Conservation (phyloP, 2,888 invertebrate genomes). For the Neocrepidodera transversa region DNA sequence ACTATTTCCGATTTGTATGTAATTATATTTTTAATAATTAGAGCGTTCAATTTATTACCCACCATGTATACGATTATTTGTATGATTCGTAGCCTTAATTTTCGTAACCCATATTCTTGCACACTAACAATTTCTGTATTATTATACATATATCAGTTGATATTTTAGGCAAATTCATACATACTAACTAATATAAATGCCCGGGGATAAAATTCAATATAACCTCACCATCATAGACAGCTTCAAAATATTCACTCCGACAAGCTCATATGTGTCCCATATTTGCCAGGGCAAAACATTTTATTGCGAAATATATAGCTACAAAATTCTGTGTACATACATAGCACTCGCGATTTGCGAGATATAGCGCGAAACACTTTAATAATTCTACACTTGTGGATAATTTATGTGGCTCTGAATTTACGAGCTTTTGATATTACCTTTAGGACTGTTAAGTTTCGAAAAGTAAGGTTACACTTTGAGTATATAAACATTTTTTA, state of each 20-base stretch:
- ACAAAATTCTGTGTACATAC: neutral
- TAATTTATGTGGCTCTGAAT: slow-evolving; percentile 1
- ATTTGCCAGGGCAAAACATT: slow-evolving; percentile 1
- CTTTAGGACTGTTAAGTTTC: neutral
- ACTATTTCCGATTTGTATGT: too few species aligned
- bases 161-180: neutral
- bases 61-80: too few species aligned
- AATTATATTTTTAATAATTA: too few species aligned
- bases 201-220: neutral
- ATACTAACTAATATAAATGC: neutral
- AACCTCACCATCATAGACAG: neutral
- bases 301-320: slow-evolving; percentile 5
- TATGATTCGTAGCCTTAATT: too few species aligned
- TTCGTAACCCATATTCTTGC: too few species aligned
- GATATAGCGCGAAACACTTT: neutral
- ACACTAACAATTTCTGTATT: too few species aligned
- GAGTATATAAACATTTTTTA: too few species aligned
- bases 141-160: neutral
- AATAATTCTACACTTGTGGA: neutral
- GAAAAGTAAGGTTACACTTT: too few species aligned
- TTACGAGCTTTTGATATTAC: neutral
- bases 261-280: neutral
- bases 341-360: neutral
- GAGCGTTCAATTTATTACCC: too few species aligned
- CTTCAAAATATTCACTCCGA: neutral